phyloP scores from a whole-genome alignment of 2,797 vertebrate genomes.

The Artibeus lituratus region DNA sequence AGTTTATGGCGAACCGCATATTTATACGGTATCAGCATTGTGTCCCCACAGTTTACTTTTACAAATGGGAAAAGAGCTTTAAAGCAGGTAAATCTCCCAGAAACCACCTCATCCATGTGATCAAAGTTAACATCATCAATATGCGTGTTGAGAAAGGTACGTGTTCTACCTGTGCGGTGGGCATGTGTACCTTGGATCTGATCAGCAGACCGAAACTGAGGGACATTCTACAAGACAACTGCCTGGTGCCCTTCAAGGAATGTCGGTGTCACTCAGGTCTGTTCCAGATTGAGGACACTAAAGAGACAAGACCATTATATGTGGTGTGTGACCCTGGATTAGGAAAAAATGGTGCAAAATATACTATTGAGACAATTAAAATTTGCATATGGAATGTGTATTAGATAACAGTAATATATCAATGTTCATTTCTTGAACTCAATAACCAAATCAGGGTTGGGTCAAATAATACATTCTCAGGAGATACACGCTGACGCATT shows the following conservation, averaged over 20 bases:
- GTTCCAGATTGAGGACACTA: not conserved
- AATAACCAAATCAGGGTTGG: not conserved
- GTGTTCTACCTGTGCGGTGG: fast-evolving
- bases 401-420: not conserved
- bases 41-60: not conserved
- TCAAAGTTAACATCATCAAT: not conserved
- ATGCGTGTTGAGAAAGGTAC: not conserved
- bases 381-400: not conserved
- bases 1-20: not conserved
- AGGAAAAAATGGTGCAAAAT: not conserved
- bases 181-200: not conserved
- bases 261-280: not conserved
- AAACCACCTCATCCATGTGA: not conserved
- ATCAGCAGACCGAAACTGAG: not conserved
- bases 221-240: not conserved
- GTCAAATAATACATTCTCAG: not conserved
- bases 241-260: not conserved
- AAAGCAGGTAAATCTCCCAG: not conserved
- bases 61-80: not conserved
- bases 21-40: fast-evolving
- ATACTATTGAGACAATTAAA: not conserved
- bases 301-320: not conserved
- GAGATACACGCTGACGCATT: not conserved
- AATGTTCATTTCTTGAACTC: not conserved
- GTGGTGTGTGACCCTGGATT: not conserved